Conservation (phyloP, 2,113 vertebrate genomes). For the Nibea albiflora region DNA sequence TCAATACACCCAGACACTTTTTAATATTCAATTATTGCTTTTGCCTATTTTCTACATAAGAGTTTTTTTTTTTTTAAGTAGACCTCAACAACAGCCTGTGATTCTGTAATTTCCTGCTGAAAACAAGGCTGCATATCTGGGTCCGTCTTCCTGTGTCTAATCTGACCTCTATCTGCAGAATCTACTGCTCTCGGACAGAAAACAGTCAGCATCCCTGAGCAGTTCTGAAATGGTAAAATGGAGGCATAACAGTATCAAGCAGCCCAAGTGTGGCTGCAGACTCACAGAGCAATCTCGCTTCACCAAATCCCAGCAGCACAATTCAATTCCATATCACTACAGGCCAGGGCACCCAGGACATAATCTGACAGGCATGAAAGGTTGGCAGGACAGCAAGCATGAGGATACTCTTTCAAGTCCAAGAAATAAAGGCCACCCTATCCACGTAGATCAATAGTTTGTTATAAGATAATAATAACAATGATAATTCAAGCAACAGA, state of each 20-base stretch:
- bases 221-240: slow-evolving; percentile 56
- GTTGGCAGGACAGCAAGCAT: slow-evolving; percentile 37
- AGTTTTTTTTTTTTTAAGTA: background rate
- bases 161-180: slow-evolving; percentile 35
- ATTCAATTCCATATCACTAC: slow-evolving; percentile 76
- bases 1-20: background rate
- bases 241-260: slow-evolving; percentile 50
- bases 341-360: slow-evolving; percentile 57
- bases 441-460: background rate
- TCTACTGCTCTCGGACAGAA: slow-evolving; percentile 32
- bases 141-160: slow-evolving; percentile 11
- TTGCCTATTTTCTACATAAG: background rate
- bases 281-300: slow-evolving; percentile 65
- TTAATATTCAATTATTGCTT: slow-evolving; percentile 18
- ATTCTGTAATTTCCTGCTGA: slow-evolving; percentile 45
- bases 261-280: slow-evolving; percentile 44
- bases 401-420: slow-evolving; percentile 33
- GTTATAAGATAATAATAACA: background rate
- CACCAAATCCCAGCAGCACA: slow-evolving; percentile 74
- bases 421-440: slow-evolving; percentile 36
- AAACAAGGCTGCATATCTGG: slow-evolving; percentile 20
- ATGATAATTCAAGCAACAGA: background rate
- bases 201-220: slow-evolving; percentile 41
- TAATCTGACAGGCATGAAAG: slow-evolving; percentile 71
- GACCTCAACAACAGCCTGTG: background rate